These are phyloP conservation scores for Fragum sueziense DNA, from an alignment of 2,888 invertebrate genomes.

Conservation along the genomic window DNA sequence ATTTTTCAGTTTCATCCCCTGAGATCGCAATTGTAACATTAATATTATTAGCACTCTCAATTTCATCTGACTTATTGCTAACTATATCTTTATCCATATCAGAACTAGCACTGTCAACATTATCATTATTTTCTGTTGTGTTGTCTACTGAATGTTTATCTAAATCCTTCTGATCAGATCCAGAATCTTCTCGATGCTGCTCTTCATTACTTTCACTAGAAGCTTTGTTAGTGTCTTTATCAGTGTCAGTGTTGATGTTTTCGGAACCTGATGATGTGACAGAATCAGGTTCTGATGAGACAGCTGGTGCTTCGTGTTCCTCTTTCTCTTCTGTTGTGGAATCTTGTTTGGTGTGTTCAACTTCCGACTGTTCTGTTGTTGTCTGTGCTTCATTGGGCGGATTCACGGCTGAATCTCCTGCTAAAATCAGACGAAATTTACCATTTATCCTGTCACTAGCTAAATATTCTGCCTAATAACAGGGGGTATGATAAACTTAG, in stretches of 20 bases:
- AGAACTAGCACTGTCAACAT: neutral
- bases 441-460: no score
- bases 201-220: neutral
- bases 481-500: no score
- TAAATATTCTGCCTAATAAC: no score
- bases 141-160: neutral
- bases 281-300: neutral
- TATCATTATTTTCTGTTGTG: neutral
- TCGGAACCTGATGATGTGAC: conserved; percentile 19
- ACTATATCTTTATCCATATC: neutral
- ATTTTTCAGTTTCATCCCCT: neutral
- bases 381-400: neutral
- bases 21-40: no score
- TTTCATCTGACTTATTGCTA: neutral
- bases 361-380: neutral
- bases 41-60: no score
- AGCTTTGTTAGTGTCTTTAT: no score
- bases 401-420: neutral
- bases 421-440: neutral
- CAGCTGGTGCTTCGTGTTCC: neutral
- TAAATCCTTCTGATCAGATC: no score
- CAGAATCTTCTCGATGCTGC: neutral
- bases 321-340: neutral
- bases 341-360: neutral
- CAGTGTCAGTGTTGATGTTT: neutral